Conservation (phyloP, 2,888 invertebrate genomes). For the Lasioglossum villosulum region DNA sequence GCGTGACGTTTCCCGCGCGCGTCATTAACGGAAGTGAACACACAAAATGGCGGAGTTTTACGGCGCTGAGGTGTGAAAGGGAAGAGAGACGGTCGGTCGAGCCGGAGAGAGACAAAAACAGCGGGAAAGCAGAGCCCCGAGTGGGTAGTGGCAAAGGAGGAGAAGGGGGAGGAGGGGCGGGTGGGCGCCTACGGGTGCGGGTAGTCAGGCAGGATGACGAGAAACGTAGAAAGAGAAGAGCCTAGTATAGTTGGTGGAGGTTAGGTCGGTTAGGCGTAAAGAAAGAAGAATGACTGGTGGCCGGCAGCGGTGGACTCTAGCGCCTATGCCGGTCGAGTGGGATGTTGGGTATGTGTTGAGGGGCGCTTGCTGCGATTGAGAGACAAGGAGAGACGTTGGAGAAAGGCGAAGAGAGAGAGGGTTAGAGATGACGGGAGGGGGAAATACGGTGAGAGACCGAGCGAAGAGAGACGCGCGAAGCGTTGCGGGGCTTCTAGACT, state of each 20-base stretch:
- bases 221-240: constrained; percentile 68
- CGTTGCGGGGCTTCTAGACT: constrained; percentile 21
- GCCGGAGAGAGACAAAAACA: constrained; percentile 53
- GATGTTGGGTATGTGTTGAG: constrained; percentile 45
- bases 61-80: constrained; percentile 79
- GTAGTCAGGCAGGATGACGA: constrained; percentile 69
- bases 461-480: constrained; percentile 16
- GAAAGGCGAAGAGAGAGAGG: constrained; percentile 33
- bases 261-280: constrained; percentile 76
- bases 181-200: constrained; percentile 61
- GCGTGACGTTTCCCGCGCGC: constrained; percentile 81
- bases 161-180: constrained; percentile 17
- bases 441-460: constrained; percentile 23
- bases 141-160: constrained; percentile 27
- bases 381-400: constrained; percentile 30
- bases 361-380: constrained; percentile 50
- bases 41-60: constrained; percentile 82
- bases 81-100: constrained; percentile 31
- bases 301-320: constrained; percentile 71
- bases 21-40: constrained; percentile 83
- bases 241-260: constrained; percentile 55
- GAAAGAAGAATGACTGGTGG: constrained; percentile 80
- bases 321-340: constrained; percentile 64
- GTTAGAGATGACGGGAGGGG: constrained; percentile 31
- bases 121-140: not conserved